phyloP scores from a whole-genome alignment of 2,797 vertebrate genomes.

The Peromyscus melanophrys region DNA sequence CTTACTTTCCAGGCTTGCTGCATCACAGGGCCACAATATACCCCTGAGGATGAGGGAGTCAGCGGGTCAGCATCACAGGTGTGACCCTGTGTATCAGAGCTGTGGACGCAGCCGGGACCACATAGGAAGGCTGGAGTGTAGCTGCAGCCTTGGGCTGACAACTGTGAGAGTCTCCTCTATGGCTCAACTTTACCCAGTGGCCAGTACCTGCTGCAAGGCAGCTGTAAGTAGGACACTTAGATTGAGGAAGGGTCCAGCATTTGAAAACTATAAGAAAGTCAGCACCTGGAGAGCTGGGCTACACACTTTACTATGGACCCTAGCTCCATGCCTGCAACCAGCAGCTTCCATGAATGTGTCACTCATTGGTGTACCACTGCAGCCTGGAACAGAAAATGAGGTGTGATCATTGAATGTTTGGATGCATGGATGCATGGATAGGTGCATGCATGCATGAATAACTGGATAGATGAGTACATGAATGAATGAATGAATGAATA shows the following conservation, averaged over 20 bases:
- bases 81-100: accelerated
- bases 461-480: neutral
- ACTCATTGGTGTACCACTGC: neutral
- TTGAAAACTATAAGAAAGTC: neutral
- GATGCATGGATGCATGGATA: neutral
- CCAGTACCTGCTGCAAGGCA: neutral
- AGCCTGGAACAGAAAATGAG: neutral
- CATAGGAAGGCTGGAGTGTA: neutral
- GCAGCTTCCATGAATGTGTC: neutral
- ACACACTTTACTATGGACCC: neutral
- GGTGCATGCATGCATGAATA: neutral
- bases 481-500: neutral
- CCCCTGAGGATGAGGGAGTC: accelerated
- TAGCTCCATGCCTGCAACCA: neutral
- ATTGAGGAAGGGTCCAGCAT: neutral
- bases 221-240: neutral
- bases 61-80: no score
- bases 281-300: no score
- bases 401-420: neutral
- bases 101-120: neutral
- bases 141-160: neutral
- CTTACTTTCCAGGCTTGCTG: accelerated
- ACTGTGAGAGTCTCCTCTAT: neutral
- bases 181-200: neutral
- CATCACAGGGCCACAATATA: accelerated